Evolutionary conservation across 2,888 invertebrate species (phyloP).

Genomic region (Seira ritae): DNA sequence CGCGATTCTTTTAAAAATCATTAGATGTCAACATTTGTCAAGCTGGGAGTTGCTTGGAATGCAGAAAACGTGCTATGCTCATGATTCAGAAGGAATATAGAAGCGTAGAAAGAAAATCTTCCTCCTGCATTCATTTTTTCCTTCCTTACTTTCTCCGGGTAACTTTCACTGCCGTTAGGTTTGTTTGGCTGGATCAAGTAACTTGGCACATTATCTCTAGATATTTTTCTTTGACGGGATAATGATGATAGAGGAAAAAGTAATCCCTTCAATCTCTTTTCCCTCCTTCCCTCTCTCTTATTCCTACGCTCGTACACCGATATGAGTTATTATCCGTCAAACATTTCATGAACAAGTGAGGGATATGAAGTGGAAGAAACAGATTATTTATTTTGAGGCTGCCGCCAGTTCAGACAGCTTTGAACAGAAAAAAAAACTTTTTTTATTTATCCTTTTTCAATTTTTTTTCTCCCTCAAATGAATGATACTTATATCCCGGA

Average conservation of each 20-base stretch:
- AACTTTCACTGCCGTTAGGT: background rate
- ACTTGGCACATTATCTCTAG: background rate
- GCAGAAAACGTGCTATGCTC: background rate
- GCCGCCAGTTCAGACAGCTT: slow-evolving; percentile 12
- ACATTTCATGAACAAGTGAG: slow-evolving; percentile 4
- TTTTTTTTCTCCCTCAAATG: background rate
- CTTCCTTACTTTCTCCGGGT: background rate
- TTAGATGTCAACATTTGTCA: slow-evolving; percentile 30
- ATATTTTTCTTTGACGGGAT: background rate
- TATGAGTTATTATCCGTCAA: slow-evolving; percentile 4
- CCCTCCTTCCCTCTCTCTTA: background rate
- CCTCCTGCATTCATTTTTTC: background rate
- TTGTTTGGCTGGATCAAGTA: background rate
- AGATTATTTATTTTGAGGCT: slow-evolving; percentile 9
- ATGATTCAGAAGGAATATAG: background rate
- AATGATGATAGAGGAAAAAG: slow-evolving; percentile 9
- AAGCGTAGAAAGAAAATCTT: background rate
- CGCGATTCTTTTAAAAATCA: slow-evolving; percentile 1
- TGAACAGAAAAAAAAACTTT: background rate
- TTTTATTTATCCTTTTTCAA: slow-evolving; percentile 14
- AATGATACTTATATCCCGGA: background rate
- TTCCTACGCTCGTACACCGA: background rate
- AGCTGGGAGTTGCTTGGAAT: slow-evolving; percentile 21
- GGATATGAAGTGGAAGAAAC: slow-evolving; percentile 1
- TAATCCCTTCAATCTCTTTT: slow-evolving; percentile 5